Evolutionary conservation across 2,113 vertebrate species (phyloP), one percentile per base, ranked within the genome.

Genomic region (Siniperca chuatsi): DNA sequence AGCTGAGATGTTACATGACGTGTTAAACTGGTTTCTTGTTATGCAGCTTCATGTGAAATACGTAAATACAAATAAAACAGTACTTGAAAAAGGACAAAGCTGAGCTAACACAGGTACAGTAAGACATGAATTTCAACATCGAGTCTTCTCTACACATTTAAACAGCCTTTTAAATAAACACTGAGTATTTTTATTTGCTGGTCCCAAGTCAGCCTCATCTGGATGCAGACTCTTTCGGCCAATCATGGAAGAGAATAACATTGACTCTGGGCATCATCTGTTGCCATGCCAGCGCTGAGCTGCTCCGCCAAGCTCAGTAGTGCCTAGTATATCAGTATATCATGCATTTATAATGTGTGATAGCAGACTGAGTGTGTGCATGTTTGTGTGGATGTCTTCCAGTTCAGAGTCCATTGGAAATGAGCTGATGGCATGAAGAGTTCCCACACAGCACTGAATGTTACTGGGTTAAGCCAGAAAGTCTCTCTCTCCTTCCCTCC

Each of bases 211-310:
- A 4, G 35, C 65, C 66, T 89, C 29, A 60, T 62, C 25, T 57
- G n/a, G 54, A 75, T 33, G 37, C 48, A 67, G 25, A 61, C 20
- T 71, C 57, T 78, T 46, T 71, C 52, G 44, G 57, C 82, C 82
- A 72, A 58, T 76, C 15, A 54, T 10, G 64, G 16, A 71, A 55
- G 18, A 83, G 61, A 73, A 85, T 33, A 89, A 88, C 64, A 90
- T 25, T 25, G 25, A 25, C 68, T 48, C 21, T 79, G 62, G 71
- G 58, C 79, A 90, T 84, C 16, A 72, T 91, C 83, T 87, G 86
- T 93, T 92, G 82, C 90, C 88, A 90, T 94, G 87, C 79, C 85
- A 77, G 77, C 75, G 12, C 55, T 33, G 18, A n/a, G 62, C 50
- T 76, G 82, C 54, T 85, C 58, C 62, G 35, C 54, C 70, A 7